A percentile compares a stretch with the other conserved stretches of the same genome.
Conservation (phyloP, 2,113 vertebrate species). For the Oreocharis arfaki region DNA sequence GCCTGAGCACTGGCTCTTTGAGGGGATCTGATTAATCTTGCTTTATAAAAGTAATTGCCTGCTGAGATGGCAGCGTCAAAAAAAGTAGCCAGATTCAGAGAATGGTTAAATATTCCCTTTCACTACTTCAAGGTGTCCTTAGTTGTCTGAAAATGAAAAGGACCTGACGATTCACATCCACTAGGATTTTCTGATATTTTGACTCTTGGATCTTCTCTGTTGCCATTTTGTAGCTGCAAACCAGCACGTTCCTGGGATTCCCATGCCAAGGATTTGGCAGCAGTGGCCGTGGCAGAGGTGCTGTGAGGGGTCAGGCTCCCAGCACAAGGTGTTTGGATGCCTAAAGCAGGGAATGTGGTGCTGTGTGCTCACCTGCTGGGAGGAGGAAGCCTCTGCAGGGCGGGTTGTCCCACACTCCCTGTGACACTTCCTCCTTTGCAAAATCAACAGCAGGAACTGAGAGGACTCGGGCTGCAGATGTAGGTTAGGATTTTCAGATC, state of each 20-base stretch:
- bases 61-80: neutral
- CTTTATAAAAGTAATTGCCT: neutral
- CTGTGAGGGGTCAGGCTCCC: neutral
- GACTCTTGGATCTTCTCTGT: fast-evolving
- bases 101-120: constrained; percentile 29
- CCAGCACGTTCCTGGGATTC: neutral
- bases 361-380: neutral
- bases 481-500: neutral
- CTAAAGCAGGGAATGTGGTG: neutral
- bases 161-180: neutral
- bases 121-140: constrained; percentile 27
- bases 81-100: neutral
- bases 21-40: constrained; percentile 20
- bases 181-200: neutral
- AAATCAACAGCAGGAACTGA: neutral
- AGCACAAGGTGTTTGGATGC: neutral
- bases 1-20: neutral
- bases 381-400: fast-evolving
- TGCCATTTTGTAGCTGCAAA: neutral
- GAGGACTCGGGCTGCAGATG: fast-evolving
- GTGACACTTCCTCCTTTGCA: neutral
- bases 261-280: neutral
- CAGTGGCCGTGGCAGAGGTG: fast-evolving
- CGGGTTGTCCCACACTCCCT: neutral
- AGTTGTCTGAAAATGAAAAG: neutral